Conservation (phyloP, 2,113 vertebrate genomes). For the Platycercus adscitus region DNA sequence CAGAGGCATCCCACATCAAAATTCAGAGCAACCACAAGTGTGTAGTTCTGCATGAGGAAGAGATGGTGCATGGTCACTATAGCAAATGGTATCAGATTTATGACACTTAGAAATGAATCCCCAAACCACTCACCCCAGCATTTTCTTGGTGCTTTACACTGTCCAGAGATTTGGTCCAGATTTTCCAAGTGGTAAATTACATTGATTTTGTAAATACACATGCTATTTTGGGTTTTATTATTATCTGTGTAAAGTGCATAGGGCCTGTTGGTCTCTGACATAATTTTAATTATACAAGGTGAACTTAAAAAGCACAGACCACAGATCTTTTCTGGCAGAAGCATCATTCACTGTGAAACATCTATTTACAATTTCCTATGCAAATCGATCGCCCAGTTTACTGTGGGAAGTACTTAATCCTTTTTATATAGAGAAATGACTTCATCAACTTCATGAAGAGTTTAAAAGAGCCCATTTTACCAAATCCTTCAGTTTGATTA, state of each 20-base stretch:
- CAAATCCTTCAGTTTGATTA: conserved; percentile 88
- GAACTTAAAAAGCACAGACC: neutral
- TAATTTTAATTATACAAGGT: neutral
- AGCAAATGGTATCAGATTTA: neutral
- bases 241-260: accelerated
- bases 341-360: neutral
- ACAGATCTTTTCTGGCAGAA: neutral
- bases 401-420: neutral
- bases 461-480: conserved; percentile 71
- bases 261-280: neutral
- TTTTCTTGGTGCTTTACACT: neutral
- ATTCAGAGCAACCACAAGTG: neutral
- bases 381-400: neutral
- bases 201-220: neutral
- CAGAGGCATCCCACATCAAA: neutral
- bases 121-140: neutral
- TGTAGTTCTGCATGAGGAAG: neutral
- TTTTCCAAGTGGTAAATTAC: neutral
- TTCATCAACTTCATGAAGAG: neutral
- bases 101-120: neutral
- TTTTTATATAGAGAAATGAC: neutral
- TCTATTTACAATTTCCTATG: neutral
- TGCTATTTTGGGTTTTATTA: neutral
- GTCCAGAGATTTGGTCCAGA: neutral
- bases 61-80: neutral